Percentiles rank a stretch among this genome's conserved stretches.
These are phyloP conservation scores for Dasypus novemcinctus DNA, from an alignment of 2,113 vertebrate species.

Conservation along the genomic window DNA sequence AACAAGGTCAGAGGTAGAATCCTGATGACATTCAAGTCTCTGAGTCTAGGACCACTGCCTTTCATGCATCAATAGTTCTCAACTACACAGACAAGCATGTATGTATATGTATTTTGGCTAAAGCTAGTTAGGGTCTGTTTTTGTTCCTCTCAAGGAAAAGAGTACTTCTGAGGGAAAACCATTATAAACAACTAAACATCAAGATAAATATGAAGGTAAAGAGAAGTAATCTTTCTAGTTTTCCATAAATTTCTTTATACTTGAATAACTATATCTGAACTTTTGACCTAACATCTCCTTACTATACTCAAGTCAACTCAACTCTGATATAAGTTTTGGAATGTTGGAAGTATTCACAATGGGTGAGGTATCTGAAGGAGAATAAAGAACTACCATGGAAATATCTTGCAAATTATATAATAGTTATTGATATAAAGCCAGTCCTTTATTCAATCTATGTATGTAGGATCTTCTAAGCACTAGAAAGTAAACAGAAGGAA, in stretches of 20 bases:
- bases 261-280: background rate
- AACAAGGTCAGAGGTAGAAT: background rate
- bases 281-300: background rate
- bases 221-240: background rate
- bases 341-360: background rate
- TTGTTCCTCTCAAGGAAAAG: background rate
- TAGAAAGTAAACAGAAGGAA: background rate
- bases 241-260: background rate
- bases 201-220: background rate
- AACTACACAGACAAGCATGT: background rate
- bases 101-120: background rate
- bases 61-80: background rate
- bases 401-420: background rate
- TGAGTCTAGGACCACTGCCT: background rate
- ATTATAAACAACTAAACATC: background rate
- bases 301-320: background rate
- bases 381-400: background rate
- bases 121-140: background rate
- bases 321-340: background rate
- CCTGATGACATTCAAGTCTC: background rate
- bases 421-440: background rate
- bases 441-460: background rate
- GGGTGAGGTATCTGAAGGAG: background rate
- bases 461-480: background rate
- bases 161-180: background rate